Evolutionary conservation across 2,797 vertebrate genomes (phyloP).

Genomic region (Tinamus major): DNA sequence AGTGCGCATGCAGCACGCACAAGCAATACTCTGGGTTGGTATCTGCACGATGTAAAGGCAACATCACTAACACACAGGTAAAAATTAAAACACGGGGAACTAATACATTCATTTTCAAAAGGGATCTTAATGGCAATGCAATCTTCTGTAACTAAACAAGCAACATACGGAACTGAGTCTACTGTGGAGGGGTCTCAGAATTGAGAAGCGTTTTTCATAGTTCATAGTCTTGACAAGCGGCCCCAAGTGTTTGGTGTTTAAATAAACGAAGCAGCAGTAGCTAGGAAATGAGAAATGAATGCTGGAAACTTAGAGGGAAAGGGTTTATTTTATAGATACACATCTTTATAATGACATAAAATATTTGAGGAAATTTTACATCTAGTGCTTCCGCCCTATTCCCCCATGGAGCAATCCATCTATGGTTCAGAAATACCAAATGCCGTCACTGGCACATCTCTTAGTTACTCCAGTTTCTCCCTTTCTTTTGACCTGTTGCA

Average conservation of each 20-base stretch:
- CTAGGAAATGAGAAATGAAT: not conserved
- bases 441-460: not conserved
- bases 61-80: not conserved
- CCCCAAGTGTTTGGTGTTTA: not conserved
- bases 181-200: rapidly evolving
- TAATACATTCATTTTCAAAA: not conserved
- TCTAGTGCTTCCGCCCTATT: not conserved
- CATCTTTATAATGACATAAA: not conserved
- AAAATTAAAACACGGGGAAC: not conserved
- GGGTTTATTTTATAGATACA: not conserved
- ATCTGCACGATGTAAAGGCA: not conserved
- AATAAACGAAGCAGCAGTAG: not conserved
- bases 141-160: not conserved
- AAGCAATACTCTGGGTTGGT: not conserved
- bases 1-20: not conserved
- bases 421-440: not conserved
- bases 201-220: not conserved
- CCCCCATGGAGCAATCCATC: not conserved
- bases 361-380: not conserved
- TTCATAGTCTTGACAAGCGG: not conserved
- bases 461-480: not conserved
- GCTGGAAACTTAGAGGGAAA: not conserved
- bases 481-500: not conserved
- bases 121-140: not conserved
- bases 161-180: not conserved